Evolutionary conservation across 1,140 invertebrate species (phyloP).

Genomic region (Drosophila nigrodunni): DNA sequence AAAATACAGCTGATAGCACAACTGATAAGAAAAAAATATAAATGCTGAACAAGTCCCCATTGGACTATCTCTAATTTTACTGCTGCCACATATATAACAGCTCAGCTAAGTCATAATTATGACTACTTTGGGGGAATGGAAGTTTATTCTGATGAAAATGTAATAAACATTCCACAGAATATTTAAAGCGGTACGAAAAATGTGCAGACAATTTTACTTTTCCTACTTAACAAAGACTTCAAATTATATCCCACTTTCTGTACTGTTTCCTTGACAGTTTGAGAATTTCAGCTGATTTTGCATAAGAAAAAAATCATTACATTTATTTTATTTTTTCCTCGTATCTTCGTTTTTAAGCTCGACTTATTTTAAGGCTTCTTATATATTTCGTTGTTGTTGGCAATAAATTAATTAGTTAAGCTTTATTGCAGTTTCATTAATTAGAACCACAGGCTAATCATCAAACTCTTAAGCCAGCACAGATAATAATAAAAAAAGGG

Average conservation of each 20-base stretch:
- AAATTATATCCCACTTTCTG: too few relatives aligned
- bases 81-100: neutral
- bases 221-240: too few relatives aligned
- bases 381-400: constrained; percentile 23
- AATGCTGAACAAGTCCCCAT: constrained; percentile 16
- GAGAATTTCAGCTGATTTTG: too few relatives aligned
- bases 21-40: neutral
- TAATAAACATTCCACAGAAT: neutral
- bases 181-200: too few relatives aligned
- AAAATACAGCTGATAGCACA: constrained; percentile 7
- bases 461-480: constrained; percentile 27
- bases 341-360: too few relatives aligned
- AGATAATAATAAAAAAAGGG: neutral
- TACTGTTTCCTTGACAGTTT: too few relatives aligned
- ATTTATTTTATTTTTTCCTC: too few relatives aligned
- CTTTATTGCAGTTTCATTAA: constrained; percentile 52
- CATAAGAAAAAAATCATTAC: too few relatives aligned
- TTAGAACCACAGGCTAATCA: constrained; percentile 17
- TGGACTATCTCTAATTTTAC: constrained; percentile 11
- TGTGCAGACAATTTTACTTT: too few relatives aligned
- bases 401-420: constrained; percentile 55
- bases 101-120: constrained; percentile 6
- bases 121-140: neutral
- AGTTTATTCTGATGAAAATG: constrained; percentile 13
- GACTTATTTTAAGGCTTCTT: constrained; percentile 12